These are phyloP conservation scores for Sympetrum striolatum DNA, from an alignment of 2,888 invertebrate species.

Conservation along the genomic window DNA sequence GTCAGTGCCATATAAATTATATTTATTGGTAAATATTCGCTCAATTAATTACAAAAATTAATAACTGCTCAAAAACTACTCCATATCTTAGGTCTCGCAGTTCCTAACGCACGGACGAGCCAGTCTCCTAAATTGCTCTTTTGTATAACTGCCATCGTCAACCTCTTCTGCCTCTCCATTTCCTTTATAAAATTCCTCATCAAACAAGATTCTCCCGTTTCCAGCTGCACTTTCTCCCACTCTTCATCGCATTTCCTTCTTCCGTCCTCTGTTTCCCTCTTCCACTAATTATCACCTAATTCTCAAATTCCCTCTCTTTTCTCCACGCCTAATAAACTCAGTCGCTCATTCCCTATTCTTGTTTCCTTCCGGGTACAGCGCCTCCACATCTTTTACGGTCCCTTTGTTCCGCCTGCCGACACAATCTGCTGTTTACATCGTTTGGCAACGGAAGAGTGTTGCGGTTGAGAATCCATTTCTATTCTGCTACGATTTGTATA, in stretches of 20 bases:
- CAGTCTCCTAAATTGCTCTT: too few species aligned
- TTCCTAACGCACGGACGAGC: too few species aligned
- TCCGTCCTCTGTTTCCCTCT: not conserved
- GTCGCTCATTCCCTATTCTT: not conserved
- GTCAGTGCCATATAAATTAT: too few species aligned
- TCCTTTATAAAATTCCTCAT: not conserved
- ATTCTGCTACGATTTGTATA: too few species aligned
- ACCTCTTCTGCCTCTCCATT: not conserved
- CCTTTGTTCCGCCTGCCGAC: too few species aligned
- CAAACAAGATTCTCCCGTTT: not conserved
- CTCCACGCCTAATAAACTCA: not conserved
- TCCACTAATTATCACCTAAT: not conserved
- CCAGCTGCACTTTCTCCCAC: not conserved
- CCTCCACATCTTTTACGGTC: not conserved
- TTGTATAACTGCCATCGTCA: not conserved
- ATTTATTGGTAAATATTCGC: too few species aligned
- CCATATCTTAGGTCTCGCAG: too few species aligned
- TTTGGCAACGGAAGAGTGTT: too few species aligned
- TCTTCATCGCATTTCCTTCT: not conserved
- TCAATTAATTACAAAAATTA: too few species aligned
- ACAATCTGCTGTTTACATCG: too few species aligned
- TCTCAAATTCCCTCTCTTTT: not conserved
- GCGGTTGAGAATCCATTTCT: too few species aligned
- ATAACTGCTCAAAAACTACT: too few species aligned
- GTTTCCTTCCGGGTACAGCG: not conserved